These are phyloP conservation scores for Phengaris arion DNA, from an alignment of 2,888 invertebrate genomes.

Conservation along the genomic window DNA sequence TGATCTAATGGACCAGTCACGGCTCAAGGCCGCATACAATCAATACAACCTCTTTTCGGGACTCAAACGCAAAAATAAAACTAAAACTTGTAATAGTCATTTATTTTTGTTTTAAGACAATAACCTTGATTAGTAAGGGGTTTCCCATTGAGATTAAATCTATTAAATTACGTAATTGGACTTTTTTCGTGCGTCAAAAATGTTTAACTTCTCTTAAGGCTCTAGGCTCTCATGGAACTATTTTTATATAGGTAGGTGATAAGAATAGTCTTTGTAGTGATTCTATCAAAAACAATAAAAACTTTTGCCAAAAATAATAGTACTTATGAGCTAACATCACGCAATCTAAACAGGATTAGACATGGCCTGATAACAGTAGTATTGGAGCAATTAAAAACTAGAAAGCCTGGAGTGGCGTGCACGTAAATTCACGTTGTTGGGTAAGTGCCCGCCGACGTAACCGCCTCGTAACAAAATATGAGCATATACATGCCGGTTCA, in stretches of 20 bases:
- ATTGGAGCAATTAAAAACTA: slow-evolving; percentile 20
- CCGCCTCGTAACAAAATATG: slow-evolving; percentile 11
- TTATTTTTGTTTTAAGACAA: neutral
- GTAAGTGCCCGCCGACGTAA: slow-evolving; percentile 1
- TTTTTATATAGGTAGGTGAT: too few species aligned
- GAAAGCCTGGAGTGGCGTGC: slow-evolving; percentile 18
- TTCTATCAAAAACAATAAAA: neutral
- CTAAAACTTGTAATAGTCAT: neutral
- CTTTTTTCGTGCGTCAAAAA: neutral
- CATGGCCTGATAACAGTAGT: slow-evolving; percentile 10
- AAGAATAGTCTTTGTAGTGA: too few species aligned
- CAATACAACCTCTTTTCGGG: slow-evolving; percentile 7
- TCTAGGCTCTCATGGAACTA: too few species aligned
- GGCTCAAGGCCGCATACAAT: slow-evolving; percentile 10
- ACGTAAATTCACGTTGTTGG: slow-evolving; percentile 17
- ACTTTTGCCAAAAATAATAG: neutral
- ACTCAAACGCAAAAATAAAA: neutral
- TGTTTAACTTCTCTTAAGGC: neutral
- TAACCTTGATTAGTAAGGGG: neutral
- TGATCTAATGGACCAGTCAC: slow-evolving; percentile 6
- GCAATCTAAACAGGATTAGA: slow-evolving; percentile 9
- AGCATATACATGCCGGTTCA: neutral
- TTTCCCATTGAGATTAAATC: neutral
- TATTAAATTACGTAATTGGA: neutral
- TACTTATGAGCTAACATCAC: neutral